Evolutionary conservation across 2,797 vertebrate genomes (phyloP), one percentile per base, ranked within the genome.

Genomic region (Ciconia nigra): DNA sequence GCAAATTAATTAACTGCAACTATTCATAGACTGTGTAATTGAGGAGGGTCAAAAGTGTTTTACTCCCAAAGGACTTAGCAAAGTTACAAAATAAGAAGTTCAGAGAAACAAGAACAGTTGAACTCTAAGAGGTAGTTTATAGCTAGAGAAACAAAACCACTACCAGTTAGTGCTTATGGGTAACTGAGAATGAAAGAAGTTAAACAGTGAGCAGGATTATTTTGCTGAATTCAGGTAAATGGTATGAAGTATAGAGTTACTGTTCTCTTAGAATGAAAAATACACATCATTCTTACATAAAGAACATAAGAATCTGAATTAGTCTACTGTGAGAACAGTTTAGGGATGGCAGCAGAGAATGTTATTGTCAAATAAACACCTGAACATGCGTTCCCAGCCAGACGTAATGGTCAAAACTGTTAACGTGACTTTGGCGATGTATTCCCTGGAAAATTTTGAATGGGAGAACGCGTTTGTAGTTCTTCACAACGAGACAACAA

Each of bases 361-460:
- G 1, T 2, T 25, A 15, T 0, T 33, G 5, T 16, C 58, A 46
- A 84, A 65, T n/a, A 35, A 71, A 3, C 10, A 57, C 3, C 31
- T 37, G 15, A 76, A 76, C 8, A 1, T 0, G 2, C 0, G 0
- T 28, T 74, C 20, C 20, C 22, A 76, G n/a, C 2, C 11, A 39
- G 33, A 52, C 1, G 0, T 2, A 41, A 39, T 1, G 9, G 5
- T 29, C 37, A 59, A 46, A 57, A 76, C 19, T 25, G 12, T 47
- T 62, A 9, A 24, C 0, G 0, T 1, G 7, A 29, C 42, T 79
- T 16, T 16, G 9, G 29, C 9, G 5, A 7, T 5, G 3, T 29
- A 19, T 11, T 61, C 15, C 33, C 21, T 9, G 8, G 18, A 55
- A 80, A 78, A 22, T 6, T 13, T 5, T 37, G 9, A 58, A 29